Percentiles rank a stretch among this genome's conserved stretches.
These are phyloP conservation scores for Notarius quadriscutis DNA, from an alignment of 2,113 vertebrate species.

Conservation along the genomic window DNA sequence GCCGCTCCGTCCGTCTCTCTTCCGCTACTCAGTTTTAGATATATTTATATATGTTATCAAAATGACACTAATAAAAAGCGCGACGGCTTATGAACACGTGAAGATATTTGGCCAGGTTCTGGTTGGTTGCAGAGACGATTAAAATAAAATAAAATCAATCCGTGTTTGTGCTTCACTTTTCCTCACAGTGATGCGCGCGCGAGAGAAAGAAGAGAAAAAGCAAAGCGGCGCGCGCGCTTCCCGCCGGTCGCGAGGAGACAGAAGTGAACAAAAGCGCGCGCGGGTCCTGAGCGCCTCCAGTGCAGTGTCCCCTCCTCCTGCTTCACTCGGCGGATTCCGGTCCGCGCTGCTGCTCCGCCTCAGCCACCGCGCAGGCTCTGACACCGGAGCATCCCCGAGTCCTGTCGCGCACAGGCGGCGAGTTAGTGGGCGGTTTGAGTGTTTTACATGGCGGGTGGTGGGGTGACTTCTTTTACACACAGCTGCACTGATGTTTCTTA, in stretches of 20 bases:
- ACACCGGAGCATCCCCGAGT: not conserved
- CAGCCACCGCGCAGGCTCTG: not conserved
- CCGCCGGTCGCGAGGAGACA: conserved; percentile 39
- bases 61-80: not conserved
- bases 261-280: conserved; percentile 54
- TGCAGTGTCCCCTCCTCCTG: conserved; percentile 3
- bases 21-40: not conserved
- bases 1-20: not conserved
- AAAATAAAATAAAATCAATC: not conserved
- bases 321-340: not conserved
- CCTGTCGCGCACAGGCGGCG: not conserved
- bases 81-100: not conserved
- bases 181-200: not conserved
- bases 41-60: not conserved
- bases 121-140: not conserved
- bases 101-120: not conserved
- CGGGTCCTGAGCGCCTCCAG: conserved; percentile 7
- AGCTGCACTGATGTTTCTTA: not conserved
- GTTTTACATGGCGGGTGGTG: not conserved
- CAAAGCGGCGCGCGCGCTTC: conserved; percentile 15
- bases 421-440: not conserved
- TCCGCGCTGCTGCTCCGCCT: not conserved
- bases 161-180: not conserved
- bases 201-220: not conserved
- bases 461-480: not conserved